These are phyloP conservation scores for Trematomus loennbergii DNA, from an alignment of 2,113 vertebrate genomes.

Conservation along the genomic window DNA sequence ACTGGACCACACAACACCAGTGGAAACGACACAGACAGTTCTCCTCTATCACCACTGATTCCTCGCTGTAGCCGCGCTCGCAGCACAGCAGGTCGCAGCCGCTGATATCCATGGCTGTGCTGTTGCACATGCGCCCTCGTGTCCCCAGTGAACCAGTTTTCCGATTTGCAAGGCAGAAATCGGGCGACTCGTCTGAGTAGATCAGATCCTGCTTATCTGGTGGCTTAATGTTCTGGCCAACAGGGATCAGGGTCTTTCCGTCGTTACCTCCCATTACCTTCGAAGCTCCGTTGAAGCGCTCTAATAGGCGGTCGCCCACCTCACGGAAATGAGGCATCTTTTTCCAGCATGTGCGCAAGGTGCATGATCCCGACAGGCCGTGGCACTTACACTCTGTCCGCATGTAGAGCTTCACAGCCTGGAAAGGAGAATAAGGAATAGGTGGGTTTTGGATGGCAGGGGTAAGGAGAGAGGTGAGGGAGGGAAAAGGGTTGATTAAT, in stretches of 20 bases:
- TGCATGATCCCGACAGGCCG: conserved; percentile 95
- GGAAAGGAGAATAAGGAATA: conserved; percentile 10
- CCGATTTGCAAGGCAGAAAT: conserved; percentile 95
- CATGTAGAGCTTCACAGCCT: conserved; percentile 97
- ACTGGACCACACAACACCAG: conserved; percentile 98
- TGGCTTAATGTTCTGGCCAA: conserved; percentile 93
- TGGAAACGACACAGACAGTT: conserved; percentile 98
- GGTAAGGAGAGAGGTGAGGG: conserved; percentile 26
- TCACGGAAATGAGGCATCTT: conserved; percentile 98
- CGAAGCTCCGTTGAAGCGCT: conserved; percentile 95
- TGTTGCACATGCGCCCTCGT: conserved; percentile 93
- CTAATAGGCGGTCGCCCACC: conserved; percentile 92
- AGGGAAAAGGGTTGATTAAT: conserved; percentile 23
- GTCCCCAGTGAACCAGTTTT: conserved; percentile 95
- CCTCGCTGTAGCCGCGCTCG: conserved; percentile 91
- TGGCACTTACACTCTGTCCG: conserved; percentile 98
- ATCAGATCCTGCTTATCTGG: conserved; percentile 94
- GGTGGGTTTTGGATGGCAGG: background rate
- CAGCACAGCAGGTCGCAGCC: conserved; percentile 97
- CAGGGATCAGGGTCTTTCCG: conserved; percentile 93
- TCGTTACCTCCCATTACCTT: conserved; percentile 98
- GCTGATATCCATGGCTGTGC: conserved; percentile 94
- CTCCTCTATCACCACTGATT: conserved; percentile 93
- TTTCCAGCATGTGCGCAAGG: conserved; percentile 96
- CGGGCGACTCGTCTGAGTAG: conserved; percentile 95